These are phyloP conservation scores for Microhierax caerulescens DNA, from an alignment of 2,797 vertebrate species.

Conservation along the genomic window DNA sequence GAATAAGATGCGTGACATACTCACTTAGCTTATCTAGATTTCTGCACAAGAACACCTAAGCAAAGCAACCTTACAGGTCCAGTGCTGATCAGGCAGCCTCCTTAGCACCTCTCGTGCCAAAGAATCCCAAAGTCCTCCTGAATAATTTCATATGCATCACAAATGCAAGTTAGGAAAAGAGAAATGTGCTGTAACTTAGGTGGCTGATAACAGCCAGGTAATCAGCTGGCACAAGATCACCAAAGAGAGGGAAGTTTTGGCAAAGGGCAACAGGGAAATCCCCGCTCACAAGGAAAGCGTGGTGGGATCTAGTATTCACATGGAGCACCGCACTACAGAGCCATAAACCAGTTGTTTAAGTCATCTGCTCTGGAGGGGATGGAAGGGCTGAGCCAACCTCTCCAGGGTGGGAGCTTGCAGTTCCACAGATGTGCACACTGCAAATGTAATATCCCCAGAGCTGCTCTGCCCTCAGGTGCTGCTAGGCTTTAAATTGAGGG, in stretches of 20 bases:
- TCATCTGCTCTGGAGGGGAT: neutral
- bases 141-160: neutral
- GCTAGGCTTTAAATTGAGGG: neutral
- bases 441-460: rapidly evolving
- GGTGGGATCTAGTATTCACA: neutral
- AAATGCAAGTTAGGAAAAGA: neutral
- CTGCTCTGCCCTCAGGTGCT: neutral
- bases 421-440: neutral
- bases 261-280: neutral
- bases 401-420: rapidly evolving
- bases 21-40: neutral
- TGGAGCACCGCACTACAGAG: neutral
- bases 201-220: neutral
- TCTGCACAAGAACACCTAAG: neutral
- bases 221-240: neutral
- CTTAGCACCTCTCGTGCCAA: neutral
- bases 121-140: neutral
- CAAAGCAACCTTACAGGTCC: neutral
- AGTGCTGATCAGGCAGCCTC: neutral
- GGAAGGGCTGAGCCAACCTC: neutral
- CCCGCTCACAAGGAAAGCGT: rapidly evolving
- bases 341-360: neutral
- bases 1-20: neutral
- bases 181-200: neutral
- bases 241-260: neutral